Conservation (phyloP, 2,113 vertebrate species). For the Hiodon alosoides region DNA sequence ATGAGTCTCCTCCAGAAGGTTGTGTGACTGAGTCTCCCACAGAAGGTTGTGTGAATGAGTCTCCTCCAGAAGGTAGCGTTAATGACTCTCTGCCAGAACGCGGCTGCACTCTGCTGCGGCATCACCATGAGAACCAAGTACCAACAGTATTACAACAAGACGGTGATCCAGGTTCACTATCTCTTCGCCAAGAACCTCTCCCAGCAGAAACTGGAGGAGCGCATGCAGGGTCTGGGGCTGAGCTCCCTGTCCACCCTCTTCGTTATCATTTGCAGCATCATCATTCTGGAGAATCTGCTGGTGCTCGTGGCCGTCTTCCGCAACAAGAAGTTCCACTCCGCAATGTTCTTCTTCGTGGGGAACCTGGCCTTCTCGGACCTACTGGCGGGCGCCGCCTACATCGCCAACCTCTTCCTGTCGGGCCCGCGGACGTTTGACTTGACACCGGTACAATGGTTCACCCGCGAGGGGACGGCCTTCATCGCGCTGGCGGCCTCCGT, state of each 20-base stretch:
- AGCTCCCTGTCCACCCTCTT: constrained; percentile 60
- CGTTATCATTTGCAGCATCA: constrained; percentile 76
- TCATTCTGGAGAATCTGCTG: constrained; percentile 85
- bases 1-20: constrained; percentile 27
- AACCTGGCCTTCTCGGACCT: constrained; percentile 90
- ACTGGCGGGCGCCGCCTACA: constrained; percentile 81
- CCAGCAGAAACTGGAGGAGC: not conserved
- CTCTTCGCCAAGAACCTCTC: constrained; percentile 68
- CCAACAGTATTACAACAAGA: constrained; percentile 75
- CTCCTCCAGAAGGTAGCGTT: constrained; percentile 37
- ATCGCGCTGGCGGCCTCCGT: constrained; percentile 86
- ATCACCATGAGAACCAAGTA: constrained; percentile 77
- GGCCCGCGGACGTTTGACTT: constrained; percentile 71
- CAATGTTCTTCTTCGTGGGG: constrained; percentile 95
- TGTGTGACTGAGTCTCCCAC: constrained; percentile 33
- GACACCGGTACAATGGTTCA: constrained; percentile 84
- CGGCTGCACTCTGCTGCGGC: constrained; percentile 40
- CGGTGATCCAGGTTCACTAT: constrained; percentile 75
- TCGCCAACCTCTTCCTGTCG: constrained; percentile 81
- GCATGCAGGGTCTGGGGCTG: constrained; percentile 23
- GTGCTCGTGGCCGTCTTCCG: constrained; percentile 81
- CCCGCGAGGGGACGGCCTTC: constrained; percentile 85
- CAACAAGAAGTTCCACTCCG: constrained; percentile 89
- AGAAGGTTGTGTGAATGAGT: constrained; percentile 23
- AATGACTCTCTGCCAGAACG: constrained; percentile 47